A percentile compares a stretch with the other conserved stretches of the same genome.
Conservation (phyloP, 2,797 vertebrate genomes). For the Sarcophilus harrisii region DNA sequence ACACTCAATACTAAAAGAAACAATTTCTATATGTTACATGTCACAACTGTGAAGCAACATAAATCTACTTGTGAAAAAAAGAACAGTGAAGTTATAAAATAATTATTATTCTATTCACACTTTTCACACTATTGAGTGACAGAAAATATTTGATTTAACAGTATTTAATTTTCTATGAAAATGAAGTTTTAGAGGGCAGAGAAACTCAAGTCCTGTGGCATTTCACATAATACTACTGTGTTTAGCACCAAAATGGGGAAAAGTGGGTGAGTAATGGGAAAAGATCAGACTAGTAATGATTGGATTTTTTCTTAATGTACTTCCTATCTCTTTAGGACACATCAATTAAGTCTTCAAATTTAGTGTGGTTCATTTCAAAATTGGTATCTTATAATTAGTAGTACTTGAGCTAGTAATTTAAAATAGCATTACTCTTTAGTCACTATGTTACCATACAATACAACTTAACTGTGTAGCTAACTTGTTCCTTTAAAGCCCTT, state of each 20-base stretch:
- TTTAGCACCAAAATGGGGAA: conserved; percentile 8
- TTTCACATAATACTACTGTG: neutral
- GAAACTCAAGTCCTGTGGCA: neutral
- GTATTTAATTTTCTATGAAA: neutral
- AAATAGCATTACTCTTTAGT: neutral
- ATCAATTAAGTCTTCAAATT: neutral
- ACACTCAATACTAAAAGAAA: neutral
- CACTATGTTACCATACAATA: neutral
- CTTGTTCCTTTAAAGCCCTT: neutral
- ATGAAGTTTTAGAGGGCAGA: neutral
- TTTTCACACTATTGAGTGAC: neutral
- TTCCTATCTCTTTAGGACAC: neutral
- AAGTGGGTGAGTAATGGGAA: neutral
- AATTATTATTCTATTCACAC: neutral
- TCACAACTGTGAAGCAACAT: neutral
- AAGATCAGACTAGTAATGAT: neutral
- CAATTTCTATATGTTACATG: neutral
- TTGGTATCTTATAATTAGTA: conserved; percentile 24
- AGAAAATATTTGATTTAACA: conserved; percentile 1
- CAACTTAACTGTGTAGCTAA: neutral
- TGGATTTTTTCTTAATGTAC: conserved; percentile 6
- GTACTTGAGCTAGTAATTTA: conserved; percentile 32
- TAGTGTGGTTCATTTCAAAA: neutral
- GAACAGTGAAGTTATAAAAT: conserved; percentile 4
- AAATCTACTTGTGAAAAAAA: neutral